Evolutionary conservation across 2,797 vertebrate species (phyloP).

Genomic region (Sibirionetta formosa): DNA sequence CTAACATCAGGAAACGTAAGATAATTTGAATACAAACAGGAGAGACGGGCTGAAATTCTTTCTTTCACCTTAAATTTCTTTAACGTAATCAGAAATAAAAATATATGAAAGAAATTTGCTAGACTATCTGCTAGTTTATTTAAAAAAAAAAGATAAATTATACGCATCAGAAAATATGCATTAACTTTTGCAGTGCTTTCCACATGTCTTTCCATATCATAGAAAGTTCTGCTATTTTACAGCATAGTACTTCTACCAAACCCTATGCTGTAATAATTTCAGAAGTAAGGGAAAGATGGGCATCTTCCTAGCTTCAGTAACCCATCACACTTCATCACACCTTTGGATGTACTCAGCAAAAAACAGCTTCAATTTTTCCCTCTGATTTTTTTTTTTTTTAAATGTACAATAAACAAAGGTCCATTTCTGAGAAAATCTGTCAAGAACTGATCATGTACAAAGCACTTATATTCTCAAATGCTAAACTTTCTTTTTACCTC

Average conservation of each 20-base stretch:
- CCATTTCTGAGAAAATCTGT: slow-evolving; percentile 43
- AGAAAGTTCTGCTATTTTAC: not conserved
- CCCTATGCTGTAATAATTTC: rapidly evolving
- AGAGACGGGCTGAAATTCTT: not conserved
- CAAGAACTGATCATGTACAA: slow-evolving; percentile 21
- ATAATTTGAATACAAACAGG: not conserved
- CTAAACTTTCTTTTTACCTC: not conserved
- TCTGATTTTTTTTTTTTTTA: not conserved
- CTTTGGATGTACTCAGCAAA: not conserved
- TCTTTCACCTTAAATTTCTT: not conserved
- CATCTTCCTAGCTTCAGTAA: not conserved
- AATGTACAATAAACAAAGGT: not conserved
- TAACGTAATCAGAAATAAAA: not conserved
- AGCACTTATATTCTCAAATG: not conserved
- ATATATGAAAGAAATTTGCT: not conserved
- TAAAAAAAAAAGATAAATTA: not conserved
- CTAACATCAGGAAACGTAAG: not conserved
- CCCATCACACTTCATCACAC: not conserved
- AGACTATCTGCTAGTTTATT: not conserved
- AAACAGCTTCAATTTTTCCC: not conserved
- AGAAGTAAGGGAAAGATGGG: slow-evolving; percentile 1
- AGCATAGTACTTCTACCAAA: not conserved
- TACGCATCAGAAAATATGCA: not conserved
- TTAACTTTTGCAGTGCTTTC: not conserved
- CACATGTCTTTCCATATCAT: not conserved